Conservation (phyloP, 2,113 vertebrate species). For the Myiopsitta monachus region DNA sequence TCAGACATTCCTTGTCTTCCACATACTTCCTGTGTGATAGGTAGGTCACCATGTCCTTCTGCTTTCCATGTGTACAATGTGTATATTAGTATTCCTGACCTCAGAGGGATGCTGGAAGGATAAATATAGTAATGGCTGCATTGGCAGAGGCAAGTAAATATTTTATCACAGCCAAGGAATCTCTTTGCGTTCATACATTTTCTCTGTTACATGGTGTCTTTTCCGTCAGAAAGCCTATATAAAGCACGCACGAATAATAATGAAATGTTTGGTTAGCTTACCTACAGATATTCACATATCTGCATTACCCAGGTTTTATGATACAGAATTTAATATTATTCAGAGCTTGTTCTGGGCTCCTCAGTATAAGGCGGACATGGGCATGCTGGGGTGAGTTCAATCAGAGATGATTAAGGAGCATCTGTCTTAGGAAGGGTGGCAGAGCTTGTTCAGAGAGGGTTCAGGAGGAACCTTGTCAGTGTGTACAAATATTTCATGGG, state of each 20-base stretch:
- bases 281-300: background rate
- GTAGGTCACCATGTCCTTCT: slow-evolving; percentile 8
- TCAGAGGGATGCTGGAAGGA: slow-evolving; percentile 14
- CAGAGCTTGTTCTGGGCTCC: background rate
- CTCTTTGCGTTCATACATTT: background rate
- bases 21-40: background rate
- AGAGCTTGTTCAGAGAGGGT: background rate
- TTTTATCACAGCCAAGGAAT: slow-evolving; percentile 19
- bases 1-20: background rate
- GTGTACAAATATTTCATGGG: background rate
- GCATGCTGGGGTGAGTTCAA: background rate
- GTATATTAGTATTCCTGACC: slow-evolving; percentile 13
- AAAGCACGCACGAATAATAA: background rate
- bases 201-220: background rate
- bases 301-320: background rate
- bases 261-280: background rate
- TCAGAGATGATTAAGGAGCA: background rate
- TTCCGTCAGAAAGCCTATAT: background rate
- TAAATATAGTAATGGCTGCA: slow-evolving; percentile 36
- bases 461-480: background rate
- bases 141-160: slow-evolving; percentile 22
- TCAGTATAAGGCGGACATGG: background rate
- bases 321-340: background rate
- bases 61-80: slow-evolving; percentile 9
- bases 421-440: background rate